Base-by-base conservation (phyloP, 2,797 vertebrate species). In the Macroramphosus scolopax region DNA sequence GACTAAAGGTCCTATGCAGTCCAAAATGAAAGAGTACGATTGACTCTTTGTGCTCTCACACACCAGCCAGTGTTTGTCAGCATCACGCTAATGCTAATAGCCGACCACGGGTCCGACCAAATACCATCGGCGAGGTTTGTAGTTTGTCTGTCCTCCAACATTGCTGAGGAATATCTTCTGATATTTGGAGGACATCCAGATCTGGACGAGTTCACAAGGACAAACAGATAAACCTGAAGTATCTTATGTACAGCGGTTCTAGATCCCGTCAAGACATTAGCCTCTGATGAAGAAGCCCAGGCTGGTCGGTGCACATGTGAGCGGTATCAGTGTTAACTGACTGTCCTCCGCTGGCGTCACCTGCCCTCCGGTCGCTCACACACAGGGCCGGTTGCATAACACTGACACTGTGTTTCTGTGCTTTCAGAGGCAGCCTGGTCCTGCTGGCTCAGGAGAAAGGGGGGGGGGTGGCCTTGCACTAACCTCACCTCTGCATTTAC, bases 401-500 rank as follows among this genome's bases (percentile, higher is more conserved):
- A 18, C 15, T 1, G 41, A 22, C 14, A 3, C 2, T 35, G 38
- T 58, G 51, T 47, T 14, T 48, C 35, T 38, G 36, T 35, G 31
- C 15, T n/a, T 49, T 57, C 29, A 56, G 43, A 26, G 30, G 51
- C 41, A 52, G 64, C 45, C 22, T 33, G 20, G 44, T 60, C 78
- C 58, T 80, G 81, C 82, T 86, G 70, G 73, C 80, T 84, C 80
- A 84, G 75, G 77, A 70, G 69, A 72, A 58, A 54, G 51, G 65
- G 70, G 72, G 75, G 71, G 57, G 72, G 78, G 78, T 79, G 57
- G 68, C 69, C 68, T 83, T 83, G 83, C 81, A 75, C 60, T 78
- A 72, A 79, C 81, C 73, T 83, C 65, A 66, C 68, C 76, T 73
- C 63, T 17, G 8, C 75, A 62, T 83, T 81, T 65, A 76, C 72